These are phyloP conservation scores for Anagrus nilaparvatae DNA, from an alignment of 1,140 invertebrate genomes.

Conservation along the genomic window DNA sequence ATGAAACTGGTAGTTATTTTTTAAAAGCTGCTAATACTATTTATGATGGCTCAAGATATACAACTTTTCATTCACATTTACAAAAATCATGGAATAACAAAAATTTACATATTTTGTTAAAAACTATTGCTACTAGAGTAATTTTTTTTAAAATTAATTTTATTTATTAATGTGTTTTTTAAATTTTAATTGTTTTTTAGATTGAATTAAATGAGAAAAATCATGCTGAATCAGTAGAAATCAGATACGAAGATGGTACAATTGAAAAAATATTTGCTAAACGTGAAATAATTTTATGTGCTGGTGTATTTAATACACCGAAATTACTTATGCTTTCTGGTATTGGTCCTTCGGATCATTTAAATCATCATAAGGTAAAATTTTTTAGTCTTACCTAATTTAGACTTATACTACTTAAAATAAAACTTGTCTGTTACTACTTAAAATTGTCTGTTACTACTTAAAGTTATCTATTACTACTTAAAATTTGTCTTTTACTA, in stretches of 20 bases:
- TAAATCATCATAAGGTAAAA: constrained; percentile 38
- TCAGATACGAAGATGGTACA: constrained; percentile 36
- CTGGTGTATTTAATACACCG: constrained; percentile 59
- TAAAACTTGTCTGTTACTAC: not conserved
- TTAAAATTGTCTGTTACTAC: too few relatives aligned
- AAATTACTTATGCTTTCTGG: constrained; percentile 64
- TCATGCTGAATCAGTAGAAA: constrained; percentile 40
- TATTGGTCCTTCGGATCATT: constrained; percentile 44
- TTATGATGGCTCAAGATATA: constrained; percentile 56
- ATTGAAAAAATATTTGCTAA: constrained; percentile 43
- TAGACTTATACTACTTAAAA: not conserved
- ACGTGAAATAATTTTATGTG: constrained; percentile 60
- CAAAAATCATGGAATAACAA: constrained; percentile 49
- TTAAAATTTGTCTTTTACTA: too few relatives aligned
- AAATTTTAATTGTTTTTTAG: constrained; percentile 25
- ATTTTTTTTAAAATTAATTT: not conserved
- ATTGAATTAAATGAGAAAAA: constrained; percentile 23
- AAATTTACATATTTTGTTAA: constrained; percentile 60
- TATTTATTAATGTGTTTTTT: constrained; percentile 2
- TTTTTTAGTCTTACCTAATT: too few relatives aligned
- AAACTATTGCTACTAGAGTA: constrained; percentile 53
- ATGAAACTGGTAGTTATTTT: constrained; percentile 34
- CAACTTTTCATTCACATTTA: constrained; percentile 56
- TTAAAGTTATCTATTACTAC: too few relatives aligned
- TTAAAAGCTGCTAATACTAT: constrained; percentile 47